Evolutionary conservation across 2,888 invertebrate species (phyloP).

Genomic region (Euclidia mi): DNA sequence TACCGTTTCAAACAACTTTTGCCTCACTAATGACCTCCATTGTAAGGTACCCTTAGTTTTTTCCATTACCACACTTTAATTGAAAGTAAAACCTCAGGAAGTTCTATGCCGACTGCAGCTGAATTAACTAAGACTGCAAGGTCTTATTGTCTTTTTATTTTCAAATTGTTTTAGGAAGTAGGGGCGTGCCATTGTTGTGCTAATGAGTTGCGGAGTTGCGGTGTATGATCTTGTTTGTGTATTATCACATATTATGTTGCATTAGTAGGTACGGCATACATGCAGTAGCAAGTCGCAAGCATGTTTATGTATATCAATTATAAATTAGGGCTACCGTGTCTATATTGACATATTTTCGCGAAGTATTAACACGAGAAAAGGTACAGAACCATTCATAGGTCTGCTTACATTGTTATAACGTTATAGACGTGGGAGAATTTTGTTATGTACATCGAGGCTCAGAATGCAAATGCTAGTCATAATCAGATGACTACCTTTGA

Average conservation of each 20-base stretch:
- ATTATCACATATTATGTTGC: constrained; percentile 6
- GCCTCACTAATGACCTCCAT: constrained; percentile 73
- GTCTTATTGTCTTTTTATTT: constrained; percentile 50
- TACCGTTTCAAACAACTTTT: constrained; percentile 71
- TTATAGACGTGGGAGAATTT: no score
- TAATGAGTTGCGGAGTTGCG: constrained; percentile 25
- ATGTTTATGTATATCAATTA: background rate
- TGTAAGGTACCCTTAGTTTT: constrained; percentile 69
- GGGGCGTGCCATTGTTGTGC: constrained; percentile 23
- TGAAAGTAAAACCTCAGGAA: constrained; percentile 64
- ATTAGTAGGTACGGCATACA: background rate
- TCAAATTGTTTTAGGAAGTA: constrained; percentile 40
- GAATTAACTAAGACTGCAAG: constrained; percentile 55
- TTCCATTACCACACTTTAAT: constrained; percentile 72
- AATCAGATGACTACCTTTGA: no score
- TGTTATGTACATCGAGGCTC: no score
- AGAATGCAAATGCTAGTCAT: no score
- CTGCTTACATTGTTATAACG: no score
- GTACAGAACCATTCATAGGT: no score
- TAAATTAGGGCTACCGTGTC: background rate
- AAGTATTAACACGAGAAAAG: no score
- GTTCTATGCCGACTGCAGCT: constrained; percentile 48
- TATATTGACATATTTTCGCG: no score
- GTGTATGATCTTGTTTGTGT: constrained; percentile 15
- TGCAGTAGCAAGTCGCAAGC: background rate